Evolutionary conservation across 92 coral and sea anemone genomes (phyloP).

Genomic region (Nematostella vectensis): DNA sequence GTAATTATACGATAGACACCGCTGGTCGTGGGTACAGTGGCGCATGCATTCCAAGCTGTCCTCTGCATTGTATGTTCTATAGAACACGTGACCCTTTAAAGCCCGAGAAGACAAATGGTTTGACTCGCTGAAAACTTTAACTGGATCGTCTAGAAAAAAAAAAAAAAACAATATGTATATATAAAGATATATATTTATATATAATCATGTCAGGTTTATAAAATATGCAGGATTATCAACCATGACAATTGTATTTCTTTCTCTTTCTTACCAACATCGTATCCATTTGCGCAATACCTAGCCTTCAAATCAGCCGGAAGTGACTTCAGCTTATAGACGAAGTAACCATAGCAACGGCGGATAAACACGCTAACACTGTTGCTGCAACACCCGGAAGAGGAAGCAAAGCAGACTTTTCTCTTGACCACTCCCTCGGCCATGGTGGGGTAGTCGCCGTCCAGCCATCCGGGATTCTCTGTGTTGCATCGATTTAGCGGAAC

Average conservation of each 20-base stretch:
- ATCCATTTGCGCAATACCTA: neutral
- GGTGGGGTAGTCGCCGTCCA: neutral
- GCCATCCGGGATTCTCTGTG: neutral
- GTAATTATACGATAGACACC: neutral
- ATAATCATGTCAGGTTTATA: too few species aligned
- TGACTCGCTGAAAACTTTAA: neutral
- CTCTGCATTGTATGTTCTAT: neutral
- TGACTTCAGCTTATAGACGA: neutral
- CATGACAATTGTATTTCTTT: too few species aligned
- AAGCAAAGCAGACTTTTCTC: neutral
- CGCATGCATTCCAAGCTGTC: neutral
- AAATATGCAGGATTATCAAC: too few species aligned
- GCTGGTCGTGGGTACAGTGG: neutral
- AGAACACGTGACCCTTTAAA: neutral
- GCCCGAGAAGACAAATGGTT: neutral
- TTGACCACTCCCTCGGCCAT: neutral
- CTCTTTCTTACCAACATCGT: neutral
- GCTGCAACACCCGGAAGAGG: neutral
- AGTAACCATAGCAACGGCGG: neutral
- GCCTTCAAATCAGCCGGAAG: neutral
- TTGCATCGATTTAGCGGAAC: neutral
- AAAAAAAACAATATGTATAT: too few species aligned
- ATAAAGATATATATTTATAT: too few species aligned
- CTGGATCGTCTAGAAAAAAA: too few species aligned
- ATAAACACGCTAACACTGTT: neutral